Evolutionary conservation across 1,140 invertebrate species (phyloP), one percentile per base, ranked within the genome.

Genomic region (Rhyzopertha dominica): DNA sequence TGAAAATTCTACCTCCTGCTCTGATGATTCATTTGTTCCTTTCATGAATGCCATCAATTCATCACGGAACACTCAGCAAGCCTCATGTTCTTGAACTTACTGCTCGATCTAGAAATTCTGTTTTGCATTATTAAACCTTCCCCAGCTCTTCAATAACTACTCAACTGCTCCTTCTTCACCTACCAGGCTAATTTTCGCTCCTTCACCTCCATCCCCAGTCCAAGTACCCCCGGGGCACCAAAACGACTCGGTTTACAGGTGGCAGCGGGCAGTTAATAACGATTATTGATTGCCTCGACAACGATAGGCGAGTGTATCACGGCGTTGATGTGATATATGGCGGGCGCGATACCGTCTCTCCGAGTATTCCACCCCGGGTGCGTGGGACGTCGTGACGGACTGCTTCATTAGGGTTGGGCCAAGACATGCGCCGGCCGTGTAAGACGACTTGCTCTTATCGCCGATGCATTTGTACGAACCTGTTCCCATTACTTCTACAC

Each of bases 401-500:
- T 63, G 59, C 61, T 63, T 63, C 61, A 63, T 63, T 63, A 63
- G 53, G 56, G 50, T 29, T 48, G 32, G 40, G 41, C 45, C 42
- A 34, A 39, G 31, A 58, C 59, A 61, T 59, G 61, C 45, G 36
- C 59, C 54, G 57, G 46, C 48, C 57, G 56, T 62, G 61, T 63
- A 59, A 36, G 34, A 23, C 12, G 50, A 44, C 56, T 49, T 51
- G 45, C 48, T 53, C 50, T 58, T 61, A 63, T 63, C 61, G 49
- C 48, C 43, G 52, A 51, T 59, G 56, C 59, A 61, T 61, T 61
- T 63, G 53, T 61, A 59, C 47, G 41, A 61, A 59, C 58, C 58
- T 53, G 58, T 63, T 58, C 46, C 54, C 51, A 50, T 41, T 35
- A 26, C 30, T 36, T 35, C n/a, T n/a, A n/a, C n/a, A n/a, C n/a